These are phyloP conservation scores for Diadegma fenestrale DNA, from an alignment of 2,888 invertebrate species.

Conservation along the genomic window DNA sequence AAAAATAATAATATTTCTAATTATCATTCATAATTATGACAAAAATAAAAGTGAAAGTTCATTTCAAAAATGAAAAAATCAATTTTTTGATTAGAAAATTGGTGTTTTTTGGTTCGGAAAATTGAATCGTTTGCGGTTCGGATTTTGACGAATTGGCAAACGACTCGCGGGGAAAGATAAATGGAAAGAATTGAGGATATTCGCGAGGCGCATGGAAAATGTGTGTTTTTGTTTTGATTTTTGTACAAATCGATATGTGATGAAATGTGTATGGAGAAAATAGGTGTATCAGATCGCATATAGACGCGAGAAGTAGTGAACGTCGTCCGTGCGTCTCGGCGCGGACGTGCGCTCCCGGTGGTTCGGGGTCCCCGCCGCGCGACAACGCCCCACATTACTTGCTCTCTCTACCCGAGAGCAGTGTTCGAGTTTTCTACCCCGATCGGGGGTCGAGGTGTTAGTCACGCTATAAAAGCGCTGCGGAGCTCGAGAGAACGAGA, in stretches of 20 bases:
- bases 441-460: constrained; percentile 78
- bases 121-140: too few relatives aligned
- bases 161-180: too few relatives aligned
- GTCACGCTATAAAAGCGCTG: constrained; percentile 74
- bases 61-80: too few relatives aligned
- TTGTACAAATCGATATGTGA: background rate
- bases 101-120: too few relatives aligned
- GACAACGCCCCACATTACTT: constrained; percentile 43
- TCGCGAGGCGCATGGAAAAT: too few relatives aligned
- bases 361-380: constrained; percentile 65
- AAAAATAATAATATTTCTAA: too few relatives aligned
- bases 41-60: too few relatives aligned
- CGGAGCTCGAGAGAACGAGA: constrained; percentile 54
- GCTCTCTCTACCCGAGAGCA: constrained; percentile 14
- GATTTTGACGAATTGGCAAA: too few relatives aligned
- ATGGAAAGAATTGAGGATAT: too few relatives aligned
- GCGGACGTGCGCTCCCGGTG: constrained; percentile 70
- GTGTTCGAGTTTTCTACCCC: constrained; percentile 60
- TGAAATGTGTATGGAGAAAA: constrained; percentile 2
- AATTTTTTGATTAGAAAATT: too few relatives aligned
- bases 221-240: background rate
- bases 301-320: constrained; percentile 2
- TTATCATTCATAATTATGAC: too few relatives aligned
- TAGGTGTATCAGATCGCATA: background rate
- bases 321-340: constrained; percentile 63